phyloP scores from a whole-genome alignment of 2,113 vertebrate genomes.

The Triplophysa tibetana region DNA sequence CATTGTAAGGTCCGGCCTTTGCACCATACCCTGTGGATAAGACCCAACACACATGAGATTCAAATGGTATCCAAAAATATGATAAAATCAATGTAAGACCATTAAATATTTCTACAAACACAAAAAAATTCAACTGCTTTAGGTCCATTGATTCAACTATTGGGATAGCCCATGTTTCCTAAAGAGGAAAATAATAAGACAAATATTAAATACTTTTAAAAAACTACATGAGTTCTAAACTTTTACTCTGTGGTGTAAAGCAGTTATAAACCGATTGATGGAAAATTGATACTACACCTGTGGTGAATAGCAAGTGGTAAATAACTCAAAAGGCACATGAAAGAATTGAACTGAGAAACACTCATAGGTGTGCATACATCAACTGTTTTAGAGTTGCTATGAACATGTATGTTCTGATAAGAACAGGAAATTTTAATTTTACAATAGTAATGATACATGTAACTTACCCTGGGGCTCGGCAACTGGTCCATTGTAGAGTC shows the following conservation, averaged over 20 bases:
- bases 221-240: too few relatives aligned
- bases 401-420: too few relatives aligned
- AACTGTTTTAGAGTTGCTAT: too few relatives aligned
- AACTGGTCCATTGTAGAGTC: conserved; percentile 35
- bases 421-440: neutral
- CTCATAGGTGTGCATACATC: too few relatives aligned
- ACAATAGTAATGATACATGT: neutral
- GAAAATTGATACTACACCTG: neutral
- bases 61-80: too few relatives aligned
- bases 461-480: conserved; percentile 36
- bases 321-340: too few relatives aligned
- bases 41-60: neutral
- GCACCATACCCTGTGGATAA: neutral
- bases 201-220: neutral
- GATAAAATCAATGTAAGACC: neutral
- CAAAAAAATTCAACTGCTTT: conserved; percentile 37
- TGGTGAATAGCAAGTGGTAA: too few relatives aligned
- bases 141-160: conserved; percentile 24
- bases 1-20: neutral
- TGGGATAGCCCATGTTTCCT: conserved; percentile 39
- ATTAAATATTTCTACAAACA: neutral
- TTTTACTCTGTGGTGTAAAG: too few relatives aligned
- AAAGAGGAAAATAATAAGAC: neutral
- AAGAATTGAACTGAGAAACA: neutral
- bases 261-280: too few relatives aligned